phyloP scores from a whole-genome alignment of 2,113 vertebrate genomes.

The Oriolus oriolus region DNA sequence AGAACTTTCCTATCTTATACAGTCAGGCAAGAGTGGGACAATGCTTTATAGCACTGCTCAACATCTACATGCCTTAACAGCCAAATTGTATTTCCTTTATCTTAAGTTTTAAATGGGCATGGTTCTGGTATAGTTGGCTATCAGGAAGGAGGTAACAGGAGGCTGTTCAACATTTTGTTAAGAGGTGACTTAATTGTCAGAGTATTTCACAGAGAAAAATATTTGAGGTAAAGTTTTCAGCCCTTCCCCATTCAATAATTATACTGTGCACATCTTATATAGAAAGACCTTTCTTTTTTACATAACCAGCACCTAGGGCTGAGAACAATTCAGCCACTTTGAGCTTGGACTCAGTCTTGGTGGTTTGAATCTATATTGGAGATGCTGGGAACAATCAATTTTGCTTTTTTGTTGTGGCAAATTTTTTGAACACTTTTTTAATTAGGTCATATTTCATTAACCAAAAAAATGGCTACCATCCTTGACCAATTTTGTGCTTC shows the following conservation, averaged over 20 bases:
- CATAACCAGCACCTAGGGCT: neutral
- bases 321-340: neutral
- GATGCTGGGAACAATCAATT: neutral
- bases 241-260: neutral
- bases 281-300: neutral
- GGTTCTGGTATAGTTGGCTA: neutral
- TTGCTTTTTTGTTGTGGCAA: neutral
- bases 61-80: neutral
- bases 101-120: neutral
- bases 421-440: neutral
- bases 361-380: neutral
- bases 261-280: neutral
- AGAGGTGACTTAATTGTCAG: neutral
- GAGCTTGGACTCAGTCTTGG: neutral
- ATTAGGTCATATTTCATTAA: neutral
- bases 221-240: neutral
- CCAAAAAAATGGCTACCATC: neutral
- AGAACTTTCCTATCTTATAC: neutral
- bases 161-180: neutral
- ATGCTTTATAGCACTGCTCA: neutral
- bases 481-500: neutral
- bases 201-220: neutral
- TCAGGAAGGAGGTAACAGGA: neutral
- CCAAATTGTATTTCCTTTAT: neutral
- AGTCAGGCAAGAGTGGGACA: neutral